phyloP scores from a whole-genome alignment of 2,113 vertebrate species.

The Erinaceus europaeus region DNA sequence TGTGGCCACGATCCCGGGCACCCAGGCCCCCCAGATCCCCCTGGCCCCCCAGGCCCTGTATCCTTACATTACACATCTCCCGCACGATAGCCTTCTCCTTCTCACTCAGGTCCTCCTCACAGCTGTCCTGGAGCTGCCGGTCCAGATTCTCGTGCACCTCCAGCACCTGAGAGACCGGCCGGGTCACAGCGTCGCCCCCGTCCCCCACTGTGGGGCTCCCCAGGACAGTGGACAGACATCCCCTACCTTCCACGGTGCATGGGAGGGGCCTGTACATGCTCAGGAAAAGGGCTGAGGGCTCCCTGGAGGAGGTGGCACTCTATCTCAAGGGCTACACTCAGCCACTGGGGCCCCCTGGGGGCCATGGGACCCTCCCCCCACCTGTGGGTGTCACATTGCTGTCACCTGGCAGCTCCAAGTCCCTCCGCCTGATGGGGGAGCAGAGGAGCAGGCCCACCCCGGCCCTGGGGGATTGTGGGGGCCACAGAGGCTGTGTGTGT shows the following conservation, averaged over 20 bases:
- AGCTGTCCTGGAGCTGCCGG: constrained; percentile 91
- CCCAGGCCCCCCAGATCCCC: too few species aligned
- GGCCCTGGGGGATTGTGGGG: neutral
- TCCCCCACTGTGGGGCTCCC: too few species aligned
- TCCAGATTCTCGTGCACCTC: constrained; percentile 97
- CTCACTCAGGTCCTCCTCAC: constrained; percentile 94
- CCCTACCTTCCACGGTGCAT: too few species aligned
- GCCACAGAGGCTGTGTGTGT: rapidly evolving
- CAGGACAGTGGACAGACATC: too few species aligned
- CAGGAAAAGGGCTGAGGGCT: neutral
- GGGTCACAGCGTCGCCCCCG: neutral
- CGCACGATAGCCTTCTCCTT: constrained; percentile 97
- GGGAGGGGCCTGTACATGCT: too few species aligned
- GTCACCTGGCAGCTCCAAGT: neutral
- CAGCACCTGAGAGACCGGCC: constrained; percentile 85
- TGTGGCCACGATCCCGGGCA: too few species aligned
- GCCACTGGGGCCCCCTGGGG: neutral
- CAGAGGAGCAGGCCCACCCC: neutral
- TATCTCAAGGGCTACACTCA: neutral
- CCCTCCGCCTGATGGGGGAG: neutral
- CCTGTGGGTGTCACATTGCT: too few species aligned
- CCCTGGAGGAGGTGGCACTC: neutral
- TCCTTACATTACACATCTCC: constrained; percentile 95
- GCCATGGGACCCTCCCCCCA: too few species aligned
- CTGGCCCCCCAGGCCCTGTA: too few species aligned